These are phyloP conservation scores for Cataglyphis livida DNA, from an alignment of 2,888 invertebrate species.

Conservation along the genomic window DNA sequence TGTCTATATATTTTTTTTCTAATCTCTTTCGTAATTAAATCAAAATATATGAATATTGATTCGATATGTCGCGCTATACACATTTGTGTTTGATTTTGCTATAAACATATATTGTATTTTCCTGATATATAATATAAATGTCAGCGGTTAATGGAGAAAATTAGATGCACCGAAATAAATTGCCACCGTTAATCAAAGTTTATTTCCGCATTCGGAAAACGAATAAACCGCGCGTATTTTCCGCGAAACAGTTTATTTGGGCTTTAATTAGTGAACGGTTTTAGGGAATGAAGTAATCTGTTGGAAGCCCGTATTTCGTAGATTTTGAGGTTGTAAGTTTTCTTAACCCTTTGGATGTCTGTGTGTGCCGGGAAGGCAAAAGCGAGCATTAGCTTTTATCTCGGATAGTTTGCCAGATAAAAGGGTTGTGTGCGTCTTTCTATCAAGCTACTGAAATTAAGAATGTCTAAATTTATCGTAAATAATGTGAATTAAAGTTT, in stretches of 20 bases:
- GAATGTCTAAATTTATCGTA: background rate
- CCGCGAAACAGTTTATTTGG: conserved; percentile 31
- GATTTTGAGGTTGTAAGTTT: conserved; percentile 30
- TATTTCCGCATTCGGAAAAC: conserved; percentile 9
- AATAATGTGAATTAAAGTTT: background rate
- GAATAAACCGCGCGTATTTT: conserved; percentile 25
- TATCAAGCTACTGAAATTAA: background rate
- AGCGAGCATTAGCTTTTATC: background rate
- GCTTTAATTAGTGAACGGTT: conserved; percentile 49
- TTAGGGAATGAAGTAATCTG: conserved; percentile 30
- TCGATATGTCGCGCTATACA: background rate
- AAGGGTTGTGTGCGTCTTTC: conserved; percentile 1
- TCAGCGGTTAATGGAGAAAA: conserved; percentile 10
- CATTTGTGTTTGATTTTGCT: background rate
- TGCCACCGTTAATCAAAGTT: conserved; percentile 26
- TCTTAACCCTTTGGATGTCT: conserved; percentile 13
- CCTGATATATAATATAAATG: conserved; percentile 13
- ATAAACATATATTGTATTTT: conserved; percentile 1
- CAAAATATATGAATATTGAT: background rate
- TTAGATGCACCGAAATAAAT: conserved; percentile 13
- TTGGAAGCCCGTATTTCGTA: conserved; percentile 16
- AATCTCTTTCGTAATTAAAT: conserved; percentile 25
- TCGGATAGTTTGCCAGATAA: conserved; percentile 1
- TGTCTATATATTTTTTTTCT: background rate
- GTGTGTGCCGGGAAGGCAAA: background rate